These are phyloP conservation scores for Babyrousa celebensis DNA, from an alignment of 2,797 vertebrate genomes.

Conservation along the genomic window DNA sequence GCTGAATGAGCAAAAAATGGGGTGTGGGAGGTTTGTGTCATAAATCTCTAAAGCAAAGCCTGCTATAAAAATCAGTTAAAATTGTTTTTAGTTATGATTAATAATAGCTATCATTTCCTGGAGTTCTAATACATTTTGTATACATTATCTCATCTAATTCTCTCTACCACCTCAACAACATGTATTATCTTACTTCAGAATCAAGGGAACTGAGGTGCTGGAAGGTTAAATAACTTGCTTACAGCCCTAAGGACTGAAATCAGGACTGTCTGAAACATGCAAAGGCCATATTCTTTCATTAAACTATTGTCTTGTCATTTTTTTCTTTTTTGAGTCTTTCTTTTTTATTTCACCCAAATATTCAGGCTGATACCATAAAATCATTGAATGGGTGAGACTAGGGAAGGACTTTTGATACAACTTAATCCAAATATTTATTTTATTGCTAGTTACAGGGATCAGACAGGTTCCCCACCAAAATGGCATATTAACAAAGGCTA, in stretches of 20 bases:
- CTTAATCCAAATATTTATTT: not conserved
- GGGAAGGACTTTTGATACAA: not conserved
- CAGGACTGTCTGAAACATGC: not conserved
- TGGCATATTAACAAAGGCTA: not conserved
- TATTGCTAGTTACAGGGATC: not conserved
- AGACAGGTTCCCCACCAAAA: not conserved
- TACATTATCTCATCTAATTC: not conserved
- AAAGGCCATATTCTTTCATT: not conserved
- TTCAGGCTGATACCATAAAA: not conserved
- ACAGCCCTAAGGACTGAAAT: not conserved
- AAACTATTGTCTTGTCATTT: not conserved
- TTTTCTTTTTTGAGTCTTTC: not conserved
- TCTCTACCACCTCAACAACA: not conserved
- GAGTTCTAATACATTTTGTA: not conserved
- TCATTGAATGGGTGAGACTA: not conserved
- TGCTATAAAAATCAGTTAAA: conserved; percentile 29
- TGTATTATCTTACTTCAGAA: conserved; percentile 14
- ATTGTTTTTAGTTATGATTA: not conserved
- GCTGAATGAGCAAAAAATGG: conserved; percentile 3
- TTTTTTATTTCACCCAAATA: not conserved
- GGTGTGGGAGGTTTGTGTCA: not conserved
- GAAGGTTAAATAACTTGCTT: not conserved
- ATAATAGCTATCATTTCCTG: not conserved
- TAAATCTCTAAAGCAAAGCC: conserved; percentile 40
- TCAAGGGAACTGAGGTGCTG: not conserved